Base-by-base conservation (phyloP, 2,888 invertebrate genomes). In the Cabera pusaria region DNA sequence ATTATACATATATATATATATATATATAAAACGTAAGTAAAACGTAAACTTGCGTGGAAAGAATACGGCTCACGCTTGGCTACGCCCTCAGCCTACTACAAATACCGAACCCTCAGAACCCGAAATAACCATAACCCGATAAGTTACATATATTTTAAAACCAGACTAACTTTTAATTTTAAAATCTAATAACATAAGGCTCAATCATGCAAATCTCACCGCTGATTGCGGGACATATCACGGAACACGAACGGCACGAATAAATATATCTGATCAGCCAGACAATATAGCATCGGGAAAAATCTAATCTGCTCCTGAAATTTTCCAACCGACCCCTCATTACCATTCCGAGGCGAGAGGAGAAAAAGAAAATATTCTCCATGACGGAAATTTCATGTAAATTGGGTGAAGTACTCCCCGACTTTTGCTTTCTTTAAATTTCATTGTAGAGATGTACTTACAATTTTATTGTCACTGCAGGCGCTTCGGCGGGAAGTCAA, bases 371-470 rank as follows among this genome's bases (percentile, higher is more conserved):
- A 75, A 74, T 76, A 76, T 68, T 72, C 68, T 69, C 64, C 74
- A 72, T 73, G 66, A 64, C 71, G 72, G 75, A 81, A 80, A 79
- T 80, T 80, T 81, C 75, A 84, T 83, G 81, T 76, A 83, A 84
- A 86, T 85, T 81, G 71, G 64, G 57, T 60, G 63, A 76, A 75
- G 71, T 69, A 74, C 56, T 54, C 69, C 60, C 56, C 58, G 59
- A 64, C 70, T 59, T 60, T 69, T 65, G 70, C 67, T 75, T 74
- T 69, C 72, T 72, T 71, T 61, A 72, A 75, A 72, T 67, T 72
- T 69, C 56, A 54, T 59, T 71, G 59, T 59, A 61, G 56, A 56
- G 42, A 52, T 44, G 31, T 46, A 59, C 50, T 59, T 41, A 57
- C 57, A 56, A 55, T 63, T 68, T 68, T 69, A 72, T 70, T 69